Conservation (phyloP, 2,888 invertebrate species). For the Pyrgus malvae region DNA sequence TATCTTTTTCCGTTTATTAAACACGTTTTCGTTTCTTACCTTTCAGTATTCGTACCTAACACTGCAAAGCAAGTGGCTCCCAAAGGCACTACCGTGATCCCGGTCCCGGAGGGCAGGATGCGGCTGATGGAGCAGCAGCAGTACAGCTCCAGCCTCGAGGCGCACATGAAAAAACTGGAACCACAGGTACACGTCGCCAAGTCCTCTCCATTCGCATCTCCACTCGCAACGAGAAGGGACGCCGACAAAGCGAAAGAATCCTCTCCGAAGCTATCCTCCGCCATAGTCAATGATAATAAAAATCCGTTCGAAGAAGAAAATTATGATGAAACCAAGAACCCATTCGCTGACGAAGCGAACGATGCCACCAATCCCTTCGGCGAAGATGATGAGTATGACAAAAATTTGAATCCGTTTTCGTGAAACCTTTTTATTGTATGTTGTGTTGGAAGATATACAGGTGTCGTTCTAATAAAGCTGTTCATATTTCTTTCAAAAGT, state of each 20-base stretch:
- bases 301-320: conserved; percentile 67
- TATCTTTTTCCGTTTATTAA: too few relatives aligned
- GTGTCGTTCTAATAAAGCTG: neutral
- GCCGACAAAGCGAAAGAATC: conserved; percentile 1
- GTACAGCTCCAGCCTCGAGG: conserved; percentile 84
- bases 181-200: conserved; percentile 45
- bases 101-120: conserved; percentile 82
- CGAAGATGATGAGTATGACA: conserved; percentile 86
- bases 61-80: conserved; percentile 55
- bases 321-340: conserved; percentile 85
- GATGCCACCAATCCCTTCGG: conserved; percentile 81
- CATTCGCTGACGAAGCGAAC: conserved; percentile 80
- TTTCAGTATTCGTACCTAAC: conserved; percentile 62
- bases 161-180: conserved; percentile 71
- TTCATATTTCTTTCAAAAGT: too few relatives aligned
- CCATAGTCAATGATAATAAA: conserved; percentile 47
- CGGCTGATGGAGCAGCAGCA: conserved; percentile 74
- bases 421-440: conserved; percentile 40
- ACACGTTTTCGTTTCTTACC: neutral
- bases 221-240: conserved; percentile 39
- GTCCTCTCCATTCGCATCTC: conserved; percentile 44
- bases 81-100: conserved; percentile 67
- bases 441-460: neutral
- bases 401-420: conserved; percentile 88
- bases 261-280: conserved; percentile 49